Evolutionary conservation across 1,140 invertebrate genomes (phyloP).

Genomic region (Grapholita molesta): DNA sequence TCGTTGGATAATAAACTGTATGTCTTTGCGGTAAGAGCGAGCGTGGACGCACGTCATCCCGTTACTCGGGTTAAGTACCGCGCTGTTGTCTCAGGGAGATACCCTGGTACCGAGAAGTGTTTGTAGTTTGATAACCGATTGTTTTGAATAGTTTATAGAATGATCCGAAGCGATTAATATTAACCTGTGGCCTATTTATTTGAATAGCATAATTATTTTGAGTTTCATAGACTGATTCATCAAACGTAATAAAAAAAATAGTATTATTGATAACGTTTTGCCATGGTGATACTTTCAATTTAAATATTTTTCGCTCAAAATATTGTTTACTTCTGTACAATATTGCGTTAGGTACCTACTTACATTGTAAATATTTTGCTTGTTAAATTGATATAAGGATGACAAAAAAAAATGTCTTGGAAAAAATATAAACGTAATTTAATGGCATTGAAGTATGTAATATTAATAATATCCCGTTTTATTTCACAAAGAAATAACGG

Average conservation of each 20-base stretch:
- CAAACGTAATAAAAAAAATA: no score
- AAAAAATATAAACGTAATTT: no score
- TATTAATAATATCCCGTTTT: no score
- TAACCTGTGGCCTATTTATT: background rate
- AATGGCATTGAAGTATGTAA: no score
- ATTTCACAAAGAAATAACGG: background rate
- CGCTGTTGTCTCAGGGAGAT: background rate
- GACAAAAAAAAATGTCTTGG: no score
- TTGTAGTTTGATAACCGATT: background rate
- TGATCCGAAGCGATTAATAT: background rate
- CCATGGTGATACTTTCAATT: no score
- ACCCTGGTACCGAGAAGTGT: background rate
- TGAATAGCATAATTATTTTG: background rate
- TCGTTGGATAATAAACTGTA: background rate
- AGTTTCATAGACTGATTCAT: background rate
- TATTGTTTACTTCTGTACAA: no score
- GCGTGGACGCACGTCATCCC: background rate
- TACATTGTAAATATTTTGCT: no score
- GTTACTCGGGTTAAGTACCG: constrained; percentile 10
- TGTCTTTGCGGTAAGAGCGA: background rate
- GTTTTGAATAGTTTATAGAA: background rate
- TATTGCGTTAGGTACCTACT: no score
- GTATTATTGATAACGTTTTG: no score
- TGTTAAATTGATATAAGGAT: no score
- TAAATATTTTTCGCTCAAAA: no score